Evolutionary conservation across 1,140 invertebrate genomes (phyloP), one percentile per base, ranked within the genome.

Genomic region (Trichonephila clavata): DNA sequence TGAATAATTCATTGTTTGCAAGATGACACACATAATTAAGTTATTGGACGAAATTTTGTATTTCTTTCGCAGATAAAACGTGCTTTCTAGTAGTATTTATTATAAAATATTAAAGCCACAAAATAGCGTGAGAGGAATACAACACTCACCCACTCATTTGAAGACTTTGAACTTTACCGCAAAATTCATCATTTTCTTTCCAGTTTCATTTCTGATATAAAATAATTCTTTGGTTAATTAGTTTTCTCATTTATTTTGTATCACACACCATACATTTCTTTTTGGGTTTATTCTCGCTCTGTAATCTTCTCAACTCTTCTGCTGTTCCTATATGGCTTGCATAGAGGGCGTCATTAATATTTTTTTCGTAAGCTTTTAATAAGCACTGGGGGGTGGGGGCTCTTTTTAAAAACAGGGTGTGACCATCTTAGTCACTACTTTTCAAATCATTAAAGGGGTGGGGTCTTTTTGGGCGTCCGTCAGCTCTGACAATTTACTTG

Each of bases 351-450:
- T 84, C 83, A 84, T 84, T 84, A 84, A 60, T 84, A 60, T 84
- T 59, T 84, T 84, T 60, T 57, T 57, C n/a, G 24, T 68, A 24
- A 13, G 65, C 80, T 57, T 84, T 60, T 84, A 84, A 84, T 84
- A 84, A 84, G 83, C 8, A 8, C 50, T n/a, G 21, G 57, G 50
- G 39, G 57, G 50, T 24, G 43, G 32, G 81, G 83, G n/a, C 7
- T 57, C 57, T 60, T 84, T 84, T 59, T 59, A 84, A 84, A 84
- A 84, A 84, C 83, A 59, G 83, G 83, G 83, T 84, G 83, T 84
- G 83, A 57, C 83, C 83, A n/a, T 24, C 18, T 84, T 84, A 59
- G 43, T 24, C 57, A 43, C 24, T 18, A 61, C 60, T 7, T 18
- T 18, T 39, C 71, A 13, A 84, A 84, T 84, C 83, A 84, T 84